Evolutionary conservation across 2,888 invertebrate species (phyloP).

Genomic region (Pyrochroa serraticornis): DNA sequence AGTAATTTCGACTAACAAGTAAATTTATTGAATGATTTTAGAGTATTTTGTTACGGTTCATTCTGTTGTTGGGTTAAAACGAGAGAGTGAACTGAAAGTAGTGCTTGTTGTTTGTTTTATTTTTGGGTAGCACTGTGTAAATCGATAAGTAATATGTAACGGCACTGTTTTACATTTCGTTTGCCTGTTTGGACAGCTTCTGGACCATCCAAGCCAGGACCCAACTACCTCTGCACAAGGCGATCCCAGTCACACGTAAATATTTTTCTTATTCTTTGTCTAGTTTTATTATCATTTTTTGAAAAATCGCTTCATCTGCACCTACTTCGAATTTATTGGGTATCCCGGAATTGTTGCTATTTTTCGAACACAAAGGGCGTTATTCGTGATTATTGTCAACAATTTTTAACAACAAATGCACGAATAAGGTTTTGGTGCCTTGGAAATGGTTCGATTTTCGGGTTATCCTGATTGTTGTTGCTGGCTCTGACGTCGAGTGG

Average conservation of each 20-base stretch:
- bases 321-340: conserved; percentile 1
- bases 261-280: conserved; percentile 61
- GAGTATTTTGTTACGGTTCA: conserved; percentile 21
- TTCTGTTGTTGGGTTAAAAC: conserved; percentile 15
- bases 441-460: background rate
- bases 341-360: background rate
- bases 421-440: background rate
- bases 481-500: too few relatives aligned
- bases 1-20: too few relatives aligned
- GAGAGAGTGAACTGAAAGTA: conserved; percentile 27
- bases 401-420: background rate
- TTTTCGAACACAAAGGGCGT: background rate
- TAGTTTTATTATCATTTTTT: conserved; percentile 36
- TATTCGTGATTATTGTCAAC: too few relatives aligned
- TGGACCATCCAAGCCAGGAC: conserved; percentile 68
- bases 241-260: conserved; percentile 67
- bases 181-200: conserved; percentile 70
- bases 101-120: conserved; percentile 36
- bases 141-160: conserved; percentile 33
- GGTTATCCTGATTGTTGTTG: conserved; percentile 25
- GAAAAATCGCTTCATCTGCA: conserved; percentile 11
- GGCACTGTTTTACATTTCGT: conserved; percentile 61
- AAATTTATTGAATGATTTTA: background rate
- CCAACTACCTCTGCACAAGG: conserved; percentile 62
- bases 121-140: conserved; percentile 46